Percentiles rank a stretch among this genome's conserved stretches.
Evolutionary conservation across 2,797 vertebrate genomes (phyloP).

Genomic region (Knipowitschia caucasica): DNA sequence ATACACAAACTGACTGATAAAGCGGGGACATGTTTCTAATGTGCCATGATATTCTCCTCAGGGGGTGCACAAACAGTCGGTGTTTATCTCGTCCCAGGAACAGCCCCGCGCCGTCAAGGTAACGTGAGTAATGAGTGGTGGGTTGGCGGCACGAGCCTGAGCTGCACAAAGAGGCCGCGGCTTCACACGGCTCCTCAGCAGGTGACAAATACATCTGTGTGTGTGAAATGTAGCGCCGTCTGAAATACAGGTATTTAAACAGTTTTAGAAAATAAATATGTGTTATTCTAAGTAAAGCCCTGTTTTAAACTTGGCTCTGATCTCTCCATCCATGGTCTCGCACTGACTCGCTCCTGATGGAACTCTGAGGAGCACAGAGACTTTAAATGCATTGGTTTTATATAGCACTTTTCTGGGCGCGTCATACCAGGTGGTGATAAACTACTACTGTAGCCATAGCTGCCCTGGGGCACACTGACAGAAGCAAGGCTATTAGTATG

Average conservation of each 20-base stretch:
- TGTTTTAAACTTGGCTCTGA: no score
- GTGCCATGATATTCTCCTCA: slow-evolving; percentile 53
- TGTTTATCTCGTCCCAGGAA: slow-evolving; percentile 49
- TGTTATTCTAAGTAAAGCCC: slow-evolving; percentile 60
- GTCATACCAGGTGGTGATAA: no score
- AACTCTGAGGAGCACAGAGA: no score
- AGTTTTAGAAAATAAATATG: neutral
- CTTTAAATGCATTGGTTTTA: no score
- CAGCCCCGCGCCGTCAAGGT: slow-evolving; percentile 55
- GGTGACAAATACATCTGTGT: neutral
- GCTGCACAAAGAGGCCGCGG: no score
- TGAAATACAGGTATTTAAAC: neutral
- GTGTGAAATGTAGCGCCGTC: neutral
- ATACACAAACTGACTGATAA: slow-evolving; percentile 18
- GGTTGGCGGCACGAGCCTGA: slow-evolving; percentile 15
- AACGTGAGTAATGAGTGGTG: slow-evolving; percentile 50
- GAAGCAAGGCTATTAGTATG: no score
- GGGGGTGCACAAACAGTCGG: slow-evolving; percentile 21
- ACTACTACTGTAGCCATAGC: no score
- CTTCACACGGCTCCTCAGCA: neutral
- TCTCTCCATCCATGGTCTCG: no score
- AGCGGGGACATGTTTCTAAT: slow-evolving; percentile 52
- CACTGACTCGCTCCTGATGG: no score
- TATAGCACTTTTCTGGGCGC: no score
- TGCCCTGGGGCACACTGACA: no score